A percentile compares a stretch with the other conserved stretches of the same genome.
phyloP scores from a whole-genome alignment of 2,888 invertebrate genomes.

The Drosophila peninsularis region DNA sequence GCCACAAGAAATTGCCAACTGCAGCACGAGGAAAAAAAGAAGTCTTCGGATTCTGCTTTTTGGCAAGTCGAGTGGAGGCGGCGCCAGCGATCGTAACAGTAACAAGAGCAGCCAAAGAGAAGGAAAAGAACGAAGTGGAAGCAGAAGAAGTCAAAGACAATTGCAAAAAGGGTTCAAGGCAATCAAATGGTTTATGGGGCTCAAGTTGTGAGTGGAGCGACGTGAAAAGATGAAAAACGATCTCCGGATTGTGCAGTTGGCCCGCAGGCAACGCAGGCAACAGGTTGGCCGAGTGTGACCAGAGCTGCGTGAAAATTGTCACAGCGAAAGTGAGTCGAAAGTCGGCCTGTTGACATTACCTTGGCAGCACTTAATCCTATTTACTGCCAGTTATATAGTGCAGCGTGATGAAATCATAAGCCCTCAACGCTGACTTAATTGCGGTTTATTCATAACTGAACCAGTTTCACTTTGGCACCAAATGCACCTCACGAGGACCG shows the following conservation, averaged over 20 bases:
- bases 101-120: conserved; percentile 39
- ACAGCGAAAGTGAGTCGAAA: conserved; percentile 26
- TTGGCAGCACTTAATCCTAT: conserved; percentile 20
- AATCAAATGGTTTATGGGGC: conserved; percentile 10
- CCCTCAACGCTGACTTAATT: conserved; percentile 22
- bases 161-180: conserved; percentile 21
- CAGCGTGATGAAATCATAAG: conserved; percentile 23
- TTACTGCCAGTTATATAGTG: background rate
- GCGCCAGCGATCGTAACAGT: conserved; percentile 55
- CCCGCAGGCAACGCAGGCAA: background rate
- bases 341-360: conserved; percentile 22
- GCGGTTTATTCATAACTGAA: conserved; percentile 18
- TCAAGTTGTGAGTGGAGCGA: background rate
- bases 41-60: background rate
- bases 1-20: conserved; percentile 2
- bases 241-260: background rate
- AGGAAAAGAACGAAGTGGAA: background rate
- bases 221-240: conserved; percentile 5
- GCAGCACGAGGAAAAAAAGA: background rate
- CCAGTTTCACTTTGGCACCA: conserved; percentile 5
- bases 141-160: conserved; percentile 9
- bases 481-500: conserved; percentile 6
- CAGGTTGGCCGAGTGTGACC: conserved; percentile 8
- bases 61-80: conserved; percentile 33
- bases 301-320: conserved; percentile 18